phyloP scores from a whole-genome alignment of 2,797 vertebrate species.

The Micrastur ruficollis region DNA sequence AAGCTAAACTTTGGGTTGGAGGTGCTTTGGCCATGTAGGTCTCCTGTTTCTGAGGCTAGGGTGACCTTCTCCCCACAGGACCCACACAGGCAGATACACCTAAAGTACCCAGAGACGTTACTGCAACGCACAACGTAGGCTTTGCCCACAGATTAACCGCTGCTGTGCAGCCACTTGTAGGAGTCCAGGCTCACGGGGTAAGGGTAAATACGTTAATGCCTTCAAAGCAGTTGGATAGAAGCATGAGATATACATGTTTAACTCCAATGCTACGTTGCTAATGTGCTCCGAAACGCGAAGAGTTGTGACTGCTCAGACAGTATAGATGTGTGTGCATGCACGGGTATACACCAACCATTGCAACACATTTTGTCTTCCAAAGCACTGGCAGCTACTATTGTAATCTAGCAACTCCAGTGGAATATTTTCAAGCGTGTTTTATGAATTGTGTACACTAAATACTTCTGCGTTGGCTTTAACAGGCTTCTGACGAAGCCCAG shows the following conservation, averaged over 20 bases:
- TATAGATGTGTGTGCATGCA: background rate
- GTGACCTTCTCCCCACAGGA: background rate
- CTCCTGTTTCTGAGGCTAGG: background rate
- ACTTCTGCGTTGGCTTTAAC: background rate
- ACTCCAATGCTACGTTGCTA: background rate
- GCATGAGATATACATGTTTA: background rate
- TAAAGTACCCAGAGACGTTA: rapidly evolving
- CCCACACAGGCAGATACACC: background rate
- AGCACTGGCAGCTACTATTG: background rate
- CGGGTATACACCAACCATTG: background rate
- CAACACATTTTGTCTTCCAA: background rate
- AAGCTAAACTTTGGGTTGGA: background rate
- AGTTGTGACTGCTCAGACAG: background rate
- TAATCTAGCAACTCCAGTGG: background rate
- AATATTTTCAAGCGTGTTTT: background rate
- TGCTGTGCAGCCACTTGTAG: background rate
- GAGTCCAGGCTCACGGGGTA: background rate
- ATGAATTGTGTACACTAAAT: background rate
- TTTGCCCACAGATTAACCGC: background rate
- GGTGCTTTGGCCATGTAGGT: rapidly evolving
- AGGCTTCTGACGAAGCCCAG: background rate
- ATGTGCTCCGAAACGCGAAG: background rate
- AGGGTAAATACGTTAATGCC: background rate
- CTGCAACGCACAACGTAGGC: rapidly evolving
- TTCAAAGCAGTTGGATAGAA: background rate